Evolutionary conservation across 1,140 invertebrate species (phyloP).

Genomic region (Gonatopus flavifemur): DNA sequence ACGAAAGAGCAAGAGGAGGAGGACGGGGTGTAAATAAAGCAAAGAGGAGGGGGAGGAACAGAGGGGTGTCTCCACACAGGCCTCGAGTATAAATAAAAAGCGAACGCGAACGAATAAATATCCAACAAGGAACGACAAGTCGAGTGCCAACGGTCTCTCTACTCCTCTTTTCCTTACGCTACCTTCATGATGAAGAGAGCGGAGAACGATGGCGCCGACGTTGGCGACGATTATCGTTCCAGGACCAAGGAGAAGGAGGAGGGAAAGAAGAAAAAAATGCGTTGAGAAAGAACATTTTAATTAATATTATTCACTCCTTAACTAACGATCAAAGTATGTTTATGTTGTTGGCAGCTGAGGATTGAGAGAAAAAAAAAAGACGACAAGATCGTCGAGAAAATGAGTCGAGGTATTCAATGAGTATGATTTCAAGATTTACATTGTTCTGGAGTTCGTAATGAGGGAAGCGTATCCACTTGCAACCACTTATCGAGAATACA

Average conservation of each 20-base stretch:
- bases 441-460: neutral
- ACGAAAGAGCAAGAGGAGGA: conserved; percentile 1
- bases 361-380: too few species aligned
- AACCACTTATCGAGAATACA: too few species aligned
- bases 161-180: conserved; percentile 5
- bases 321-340: conserved; percentile 52
- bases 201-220: neutral
- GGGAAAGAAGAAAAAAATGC: conserved; percentile 34
- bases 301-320: conserved; percentile 56
- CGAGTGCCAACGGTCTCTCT: conserved; percentile 34
- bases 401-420: too few species aligned
- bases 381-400: too few species aligned
- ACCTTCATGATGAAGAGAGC: neutral
- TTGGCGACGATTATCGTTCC: neutral
- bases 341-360: too few species aligned
- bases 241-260: conserved; percentile 19
- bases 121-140: conserved; percentile 50
- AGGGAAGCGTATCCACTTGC: too few species aligned
- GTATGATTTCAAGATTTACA: too few species aligned
- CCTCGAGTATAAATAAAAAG: conserved; percentile 54
- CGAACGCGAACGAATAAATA: conserved; percentile 57
- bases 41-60: too few species aligned
- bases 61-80: conserved; percentile 44
- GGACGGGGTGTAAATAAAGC: conserved; percentile 48
- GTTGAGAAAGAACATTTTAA: conserved; percentile 52